Evolutionary conservation across 2,113 vertebrate genomes (phyloP).

Genomic region (Taxidea taxus): DNA sequence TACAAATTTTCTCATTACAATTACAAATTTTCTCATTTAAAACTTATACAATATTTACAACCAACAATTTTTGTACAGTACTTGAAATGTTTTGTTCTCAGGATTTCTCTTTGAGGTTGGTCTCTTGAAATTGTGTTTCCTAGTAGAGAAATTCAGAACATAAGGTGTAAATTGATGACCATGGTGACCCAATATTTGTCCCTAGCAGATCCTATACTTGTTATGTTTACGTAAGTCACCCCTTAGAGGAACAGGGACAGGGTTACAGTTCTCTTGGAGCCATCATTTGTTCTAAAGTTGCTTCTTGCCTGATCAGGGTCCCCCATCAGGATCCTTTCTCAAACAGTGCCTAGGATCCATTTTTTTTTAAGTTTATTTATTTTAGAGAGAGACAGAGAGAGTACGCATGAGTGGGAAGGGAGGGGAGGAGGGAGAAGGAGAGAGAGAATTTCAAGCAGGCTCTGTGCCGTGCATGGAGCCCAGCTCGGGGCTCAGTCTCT

Average conservation of each 20-base stretch:
- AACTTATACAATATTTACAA: background rate
- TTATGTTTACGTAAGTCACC: background rate
- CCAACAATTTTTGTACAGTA: background rate
- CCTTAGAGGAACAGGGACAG: background rate
- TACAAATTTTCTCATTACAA: background rate
- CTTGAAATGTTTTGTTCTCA: background rate
- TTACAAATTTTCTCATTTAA: background rate
- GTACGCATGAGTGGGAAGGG: fast-evolving
- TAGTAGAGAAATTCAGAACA: background rate
- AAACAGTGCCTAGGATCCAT: background rate
- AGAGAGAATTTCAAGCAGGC: background rate
- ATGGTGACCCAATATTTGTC: background rate
- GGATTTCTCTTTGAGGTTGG: background rate
- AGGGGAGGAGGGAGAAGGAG: background rate
- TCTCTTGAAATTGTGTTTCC: background rate
- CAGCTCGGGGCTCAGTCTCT: background rate
- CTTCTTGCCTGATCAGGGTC: background rate
- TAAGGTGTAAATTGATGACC: background rate
- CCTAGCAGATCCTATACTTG: too few relatives aligned
- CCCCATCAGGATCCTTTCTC: background rate
- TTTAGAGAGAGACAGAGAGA: background rate
- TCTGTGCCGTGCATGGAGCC: background rate
- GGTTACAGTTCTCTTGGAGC: background rate
- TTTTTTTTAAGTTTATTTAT: background rate
- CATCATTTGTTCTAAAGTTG: background rate